phyloP scores from a whole-genome alignment of 2,113 vertebrate genomes.

The Limnothrissa miodon region DNA sequence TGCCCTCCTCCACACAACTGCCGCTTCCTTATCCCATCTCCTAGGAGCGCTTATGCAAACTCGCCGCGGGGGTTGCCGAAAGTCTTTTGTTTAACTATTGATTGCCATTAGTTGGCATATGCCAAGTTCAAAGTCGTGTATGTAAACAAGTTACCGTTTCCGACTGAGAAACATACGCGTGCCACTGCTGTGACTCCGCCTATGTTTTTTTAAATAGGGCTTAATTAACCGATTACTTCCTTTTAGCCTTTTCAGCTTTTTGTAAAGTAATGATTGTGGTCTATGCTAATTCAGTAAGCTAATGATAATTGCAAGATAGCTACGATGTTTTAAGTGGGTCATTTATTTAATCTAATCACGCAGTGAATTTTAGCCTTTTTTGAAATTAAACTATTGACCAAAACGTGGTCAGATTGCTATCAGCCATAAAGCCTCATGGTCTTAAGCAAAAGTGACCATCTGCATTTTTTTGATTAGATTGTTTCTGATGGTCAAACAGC shows the following conservation, averaged over 20 bases:
- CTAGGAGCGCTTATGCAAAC: slow-evolving; percentile 43
- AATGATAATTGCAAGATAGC: neutral
- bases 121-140: slow-evolving; percentile 56
- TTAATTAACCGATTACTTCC: neutral
- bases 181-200: neutral
- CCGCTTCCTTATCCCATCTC: slow-evolving; percentile 31
- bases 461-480: slow-evolving; percentile 42
- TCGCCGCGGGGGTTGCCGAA: slow-evolving; percentile 21
- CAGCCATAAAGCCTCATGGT: neutral
- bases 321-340: neutral
- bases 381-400: slow-evolving; percentile 16
- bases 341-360: slow-evolving; percentile 4
- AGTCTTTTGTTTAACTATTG: slow-evolving; percentile 56
- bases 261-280: neutral
- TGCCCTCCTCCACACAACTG: slow-evolving; percentile 31
- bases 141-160: slow-evolving; percentile 44
- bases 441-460: slow-evolving; percentile 26
- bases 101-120: slow-evolving; percentile 46
- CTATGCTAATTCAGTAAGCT: neutral
- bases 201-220: neutral
- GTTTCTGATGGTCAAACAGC: slow-evolving; percentile 41
- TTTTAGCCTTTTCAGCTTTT: neutral
- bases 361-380: neutral
- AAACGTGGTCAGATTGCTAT: neutral
- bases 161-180: slow-evolving; percentile 19